Evolutionary conservation across 2,888 invertebrate species (phyloP).

Genomic region (Odontocolon sp.): DNA sequence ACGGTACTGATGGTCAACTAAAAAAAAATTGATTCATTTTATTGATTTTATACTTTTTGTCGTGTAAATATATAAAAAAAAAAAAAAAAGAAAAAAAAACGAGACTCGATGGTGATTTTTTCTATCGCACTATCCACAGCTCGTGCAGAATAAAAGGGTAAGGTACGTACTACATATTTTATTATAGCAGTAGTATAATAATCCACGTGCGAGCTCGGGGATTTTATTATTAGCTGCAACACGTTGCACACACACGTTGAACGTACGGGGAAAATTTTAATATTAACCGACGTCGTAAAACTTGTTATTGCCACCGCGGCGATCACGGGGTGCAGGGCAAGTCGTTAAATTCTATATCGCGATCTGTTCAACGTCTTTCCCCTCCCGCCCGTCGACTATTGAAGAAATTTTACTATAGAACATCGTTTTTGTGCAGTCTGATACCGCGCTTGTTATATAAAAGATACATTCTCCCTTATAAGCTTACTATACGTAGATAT

Average conservation of each 20-base stretch:
- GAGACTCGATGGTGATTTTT: background rate
- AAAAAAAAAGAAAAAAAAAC: background rate
- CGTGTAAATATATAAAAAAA: background rate
- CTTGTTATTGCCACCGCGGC: conserved; percentile 30
- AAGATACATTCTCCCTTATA: too few species aligned
- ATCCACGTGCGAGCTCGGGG: background rate
- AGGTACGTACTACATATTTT: background rate
- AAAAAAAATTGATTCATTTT: too few species aligned
- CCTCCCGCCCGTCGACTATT: background rate
- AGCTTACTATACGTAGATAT: too few species aligned
- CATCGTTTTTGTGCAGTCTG: too few species aligned
- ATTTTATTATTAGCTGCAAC: conserved; percentile 31
- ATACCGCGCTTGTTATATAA: too few species aligned
- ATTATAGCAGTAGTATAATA: background rate
- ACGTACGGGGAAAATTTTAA: conserved; percentile 16
- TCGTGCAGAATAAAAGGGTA: conserved; percentile 16
- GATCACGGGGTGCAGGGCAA: background rate
- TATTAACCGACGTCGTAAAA: conserved; percentile 42
- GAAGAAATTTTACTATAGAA: too few species aligned
- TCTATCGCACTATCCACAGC: background rate
- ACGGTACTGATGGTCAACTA: too few species aligned
- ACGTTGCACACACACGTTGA: background rate
- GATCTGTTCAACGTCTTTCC: background rate
- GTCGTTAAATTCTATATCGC: conserved; percentile 29
- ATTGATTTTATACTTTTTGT: too few species aligned